A percentile compares a stretch with the other conserved stretches of the same genome.
Evolutionary conservation across 2,113 vertebrate genomes (phyloP).

Genomic region (Crotophaga sulcirostris): DNA sequence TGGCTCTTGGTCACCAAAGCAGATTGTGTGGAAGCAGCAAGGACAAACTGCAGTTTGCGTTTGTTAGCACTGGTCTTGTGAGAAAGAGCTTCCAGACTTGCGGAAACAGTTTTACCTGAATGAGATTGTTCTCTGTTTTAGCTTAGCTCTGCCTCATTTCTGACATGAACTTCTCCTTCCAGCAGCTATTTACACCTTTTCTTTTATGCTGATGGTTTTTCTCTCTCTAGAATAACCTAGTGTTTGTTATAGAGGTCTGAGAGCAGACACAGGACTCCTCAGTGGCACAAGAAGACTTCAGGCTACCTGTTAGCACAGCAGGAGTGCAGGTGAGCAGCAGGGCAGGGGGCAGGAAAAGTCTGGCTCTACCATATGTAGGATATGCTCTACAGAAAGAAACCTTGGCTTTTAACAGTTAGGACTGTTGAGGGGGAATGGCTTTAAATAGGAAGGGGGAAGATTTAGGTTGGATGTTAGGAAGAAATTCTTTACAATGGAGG

Average conservation of each 20-base stretch:
- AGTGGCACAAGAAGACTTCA: not conserved
- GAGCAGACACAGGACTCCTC: not conserved
- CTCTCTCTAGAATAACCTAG: accelerated
- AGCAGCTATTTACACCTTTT: not conserved
- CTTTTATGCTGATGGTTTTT: not conserved
- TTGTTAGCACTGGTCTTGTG: not conserved
- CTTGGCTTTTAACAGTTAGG: not conserved
- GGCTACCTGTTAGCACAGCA: not conserved
- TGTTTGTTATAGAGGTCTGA: not conserved
- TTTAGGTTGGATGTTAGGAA: no score
- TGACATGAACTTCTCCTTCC: not conserved
- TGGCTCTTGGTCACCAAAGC: not conserved
- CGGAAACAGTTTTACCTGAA: not conserved
- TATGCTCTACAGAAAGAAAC: not conserved
- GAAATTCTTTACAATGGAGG: no score
- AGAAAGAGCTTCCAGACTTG: not conserved
- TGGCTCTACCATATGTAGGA: not conserved
- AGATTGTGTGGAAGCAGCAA: not conserved
- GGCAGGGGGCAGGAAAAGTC: not conserved
- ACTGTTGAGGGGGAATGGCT: no score
- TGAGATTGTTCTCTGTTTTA: not conserved
- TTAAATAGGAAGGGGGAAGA: no score
- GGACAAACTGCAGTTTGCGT: not conserved
- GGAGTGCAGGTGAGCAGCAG: not conserved
- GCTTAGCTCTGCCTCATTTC: not conserved